Base-by-base conservation (phyloP, 2,888 invertebrate species). In the Scrobipalpa costella region DNA sequence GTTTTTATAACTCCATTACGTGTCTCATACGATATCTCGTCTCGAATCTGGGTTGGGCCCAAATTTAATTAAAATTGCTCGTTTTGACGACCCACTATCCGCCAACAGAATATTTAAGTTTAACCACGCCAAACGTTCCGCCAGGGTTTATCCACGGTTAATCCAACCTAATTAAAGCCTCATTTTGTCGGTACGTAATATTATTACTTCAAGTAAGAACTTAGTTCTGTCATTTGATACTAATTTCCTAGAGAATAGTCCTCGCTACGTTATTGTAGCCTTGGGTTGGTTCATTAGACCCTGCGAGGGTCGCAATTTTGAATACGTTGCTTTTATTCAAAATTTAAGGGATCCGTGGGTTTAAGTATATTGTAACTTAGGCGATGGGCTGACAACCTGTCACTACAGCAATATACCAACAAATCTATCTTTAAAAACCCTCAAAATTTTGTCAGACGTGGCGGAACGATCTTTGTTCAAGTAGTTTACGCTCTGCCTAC, bases 151-250 rank as follows among this genome's bases (percentile, higher is more conserved):
- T 38, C 36, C 57, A 8, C 44, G n/a, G n/a, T 38, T 57, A 38
- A 57, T 57, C 57, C 57, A 57, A 34, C 57, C 57, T 57, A 57
- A 57, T 57, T 57, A 57, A 57, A 57, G 19, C 36, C 33, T 33
- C 34, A 36, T 36, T 57, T 38, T 17, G 17, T n/a, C n/a, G 34
- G 2, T 15, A 57, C 57, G 57, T 57, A 36, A 38, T 15, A 17
- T 38, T 38, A 33, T 15, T 44, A 44, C 44, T 34, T 38, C n/a
- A 36, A 17, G 3, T n/a, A 55, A 19, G 27, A 55, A 55, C 55
- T 55, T 21, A 17, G 3, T 55, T 33, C 33, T 7, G 9, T 55
- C 33, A 55, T 11, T 55, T 55, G n/a, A n/a, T 55, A 33, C 33
- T 33, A 55, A 55, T 33, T 55, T 55, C 27, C n/a, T 8, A 9